A percentile compares a stretch with the other conserved stretches of the same genome.
phyloP scores from a whole-genome alignment of 2,113 vertebrate genomes.

The Onychostoma macrolepis region DNA sequence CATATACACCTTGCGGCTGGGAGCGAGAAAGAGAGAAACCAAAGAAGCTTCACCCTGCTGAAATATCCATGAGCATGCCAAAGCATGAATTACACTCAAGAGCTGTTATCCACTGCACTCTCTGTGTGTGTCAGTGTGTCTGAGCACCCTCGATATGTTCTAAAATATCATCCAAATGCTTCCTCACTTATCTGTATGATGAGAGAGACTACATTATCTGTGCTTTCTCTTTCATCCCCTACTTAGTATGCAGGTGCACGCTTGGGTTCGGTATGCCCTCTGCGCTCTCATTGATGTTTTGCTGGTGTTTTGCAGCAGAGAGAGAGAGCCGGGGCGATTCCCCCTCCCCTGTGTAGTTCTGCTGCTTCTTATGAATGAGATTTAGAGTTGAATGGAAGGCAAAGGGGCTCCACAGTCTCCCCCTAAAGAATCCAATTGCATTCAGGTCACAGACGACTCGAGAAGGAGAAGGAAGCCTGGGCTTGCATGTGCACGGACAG shows the following conservation, averaged over 20 bases:
- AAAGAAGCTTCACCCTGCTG: slow-evolving; percentile 23
- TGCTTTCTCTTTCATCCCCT: not conserved
- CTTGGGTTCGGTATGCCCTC: not conserved
- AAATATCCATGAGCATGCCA: slow-evolving; percentile 34
- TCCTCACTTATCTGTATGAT: slow-evolving; percentile 25
- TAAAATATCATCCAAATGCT: slow-evolving; percentile 42
- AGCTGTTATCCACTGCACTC: slow-evolving; percentile 12
- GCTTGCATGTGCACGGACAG: not conserved
- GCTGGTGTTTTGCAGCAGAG: slow-evolving; percentile 24
- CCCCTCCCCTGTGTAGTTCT: slow-evolving; percentile 20
- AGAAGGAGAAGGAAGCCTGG: slow-evolving; percentile 25
- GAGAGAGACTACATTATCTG: slow-evolving; percentile 13
- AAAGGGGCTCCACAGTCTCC: slow-evolving; percentile 10
- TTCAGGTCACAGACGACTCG: slow-evolving; percentile 39
- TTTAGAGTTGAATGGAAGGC: slow-evolving; percentile 46
- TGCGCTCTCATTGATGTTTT: slow-evolving; percentile 19
- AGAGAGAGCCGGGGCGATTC: not conserved
- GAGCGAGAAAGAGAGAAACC: slow-evolving; percentile 6
- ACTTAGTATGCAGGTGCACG: slow-evolving; percentile 4
- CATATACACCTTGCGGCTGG: not conserved
- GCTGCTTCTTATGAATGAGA: slow-evolving; percentile 55
- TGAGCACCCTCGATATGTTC: slow-evolving; percentile 34
- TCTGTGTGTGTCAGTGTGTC: slow-evolving; percentile 31
- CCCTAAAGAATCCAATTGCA: slow-evolving; percentile 35
- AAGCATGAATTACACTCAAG: not conserved